Base-by-base conservation (phyloP, 2,113 vertebrate genomes). In the Muntiacus reevesi region DNA sequence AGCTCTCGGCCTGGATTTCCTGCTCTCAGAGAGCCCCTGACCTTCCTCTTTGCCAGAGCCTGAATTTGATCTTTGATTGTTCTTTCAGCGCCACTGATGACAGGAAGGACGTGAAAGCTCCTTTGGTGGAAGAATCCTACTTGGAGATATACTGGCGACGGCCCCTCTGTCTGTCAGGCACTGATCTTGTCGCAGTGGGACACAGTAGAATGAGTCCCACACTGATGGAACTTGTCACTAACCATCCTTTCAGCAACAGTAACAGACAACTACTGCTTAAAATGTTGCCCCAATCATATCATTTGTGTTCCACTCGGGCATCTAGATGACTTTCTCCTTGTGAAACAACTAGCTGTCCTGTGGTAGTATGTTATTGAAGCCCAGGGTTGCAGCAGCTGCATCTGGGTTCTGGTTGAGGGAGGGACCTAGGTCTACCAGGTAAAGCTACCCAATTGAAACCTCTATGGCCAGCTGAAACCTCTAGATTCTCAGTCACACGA, bases 331-430 rank as follows among this genome's bases (percentile, higher is more conserved):
- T 62, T 84, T 93, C 21, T 91, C 15, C 40, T 30, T 28, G 52
- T 15, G 55, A 50, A 17, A 55, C 0, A 0, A 55, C 28, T 16
- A 28, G 50, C n/a, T 36, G 84, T 19, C 43, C 11, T 2, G 0
- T 27, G 55, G 11, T 23, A 12, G 67, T 8, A 1, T 28, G 59
- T 43, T 45, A 23, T 1, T 57, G 71, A 57, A 45, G 4, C 30
- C 64, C 19, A 55, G 87, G 83, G 10, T 76, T 6, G 3, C 30
- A 27, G 11, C 14, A 59, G 17, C 59, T 25, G 33, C 0, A 2
- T 76, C 67, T 91, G 55, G 55, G 14, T 36, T 91, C 78, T 43
- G 30, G 36, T 50, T 74, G 17, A n/a, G 3, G 9, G 28, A 92
- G 5, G n/a, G 55, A 47, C 85, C 33, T 27, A 28, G 47, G 43